These are phyloP conservation scores for Belonocnema kinseyi DNA, from an alignment of 1,140 invertebrate genomes.

Conservation along the genomic window DNA sequence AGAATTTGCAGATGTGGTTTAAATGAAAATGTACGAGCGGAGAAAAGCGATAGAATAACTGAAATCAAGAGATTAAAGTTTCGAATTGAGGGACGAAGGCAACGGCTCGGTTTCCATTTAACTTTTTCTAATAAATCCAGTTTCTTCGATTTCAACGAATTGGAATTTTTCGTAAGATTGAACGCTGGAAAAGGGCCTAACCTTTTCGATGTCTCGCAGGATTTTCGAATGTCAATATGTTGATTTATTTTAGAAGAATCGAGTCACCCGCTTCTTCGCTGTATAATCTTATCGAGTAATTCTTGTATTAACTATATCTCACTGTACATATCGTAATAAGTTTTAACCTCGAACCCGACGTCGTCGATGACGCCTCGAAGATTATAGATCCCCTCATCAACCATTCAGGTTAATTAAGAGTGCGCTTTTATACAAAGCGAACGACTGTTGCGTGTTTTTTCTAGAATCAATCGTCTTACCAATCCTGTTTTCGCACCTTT, in stretches of 20 bases:
- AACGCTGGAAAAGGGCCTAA: constrained; percentile 14
- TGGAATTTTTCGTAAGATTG: background rate
- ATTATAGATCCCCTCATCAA: constrained; percentile 53
- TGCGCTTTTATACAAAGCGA: constrained; percentile 38
- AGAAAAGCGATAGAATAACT: background rate
- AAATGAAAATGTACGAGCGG: background rate
- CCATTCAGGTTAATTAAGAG: constrained; percentile 41
- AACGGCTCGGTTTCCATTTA: constrained; percentile 13
- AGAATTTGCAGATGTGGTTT: background rate
- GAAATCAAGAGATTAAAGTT: constrained; percentile 40
- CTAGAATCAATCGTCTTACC: constrained; percentile 41
- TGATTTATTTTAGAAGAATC: constrained; percentile 1
- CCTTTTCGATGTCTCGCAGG: constrained; percentile 12
- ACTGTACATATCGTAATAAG: constrained; percentile 73
- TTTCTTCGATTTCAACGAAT: background rate
- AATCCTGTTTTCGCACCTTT: constrained; percentile 34
- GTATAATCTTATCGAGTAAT: constrained; percentile 18
- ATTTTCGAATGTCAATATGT: background rate
- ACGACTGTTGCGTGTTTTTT: constrained; percentile 34
- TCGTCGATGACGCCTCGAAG: constrained; percentile 43
- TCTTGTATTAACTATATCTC: constrained; percentile 61
- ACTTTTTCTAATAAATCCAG: background rate
- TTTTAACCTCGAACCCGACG: constrained; percentile 39
- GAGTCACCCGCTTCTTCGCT: constrained; percentile 2
- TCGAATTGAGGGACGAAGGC: constrained; percentile 4